These are phyloP conservation scores for Polypterus bichir DNA, from an alignment of 2,113 vertebrate species.

Conservation along the genomic window DNA sequence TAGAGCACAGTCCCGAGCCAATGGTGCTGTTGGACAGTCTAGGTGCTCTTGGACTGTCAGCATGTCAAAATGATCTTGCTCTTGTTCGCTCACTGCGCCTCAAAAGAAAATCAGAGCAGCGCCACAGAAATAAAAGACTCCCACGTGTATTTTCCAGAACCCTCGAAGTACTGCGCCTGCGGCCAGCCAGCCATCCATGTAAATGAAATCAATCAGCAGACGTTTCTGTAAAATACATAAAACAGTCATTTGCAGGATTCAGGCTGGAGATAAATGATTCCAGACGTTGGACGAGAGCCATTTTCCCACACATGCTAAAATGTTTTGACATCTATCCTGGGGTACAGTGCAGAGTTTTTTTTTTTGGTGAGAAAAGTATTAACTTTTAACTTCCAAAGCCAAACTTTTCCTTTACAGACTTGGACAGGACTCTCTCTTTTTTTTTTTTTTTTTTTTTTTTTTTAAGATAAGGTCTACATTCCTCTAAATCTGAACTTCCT, in stretches of 20 bases:
- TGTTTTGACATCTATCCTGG: constrained; percentile 73
- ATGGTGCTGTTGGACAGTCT: too few relatives aligned
- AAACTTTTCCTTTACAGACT: constrained; percentile 41
- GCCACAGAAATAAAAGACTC: constrained; percentile 12
- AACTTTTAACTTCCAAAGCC: constrained; percentile 30
- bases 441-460: constrained; percentile 26
- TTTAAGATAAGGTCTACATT: background rate
- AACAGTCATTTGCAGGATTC: constrained; percentile 53
- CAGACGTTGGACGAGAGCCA: constrained; percentile 71
- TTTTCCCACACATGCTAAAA: constrained; percentile 79
- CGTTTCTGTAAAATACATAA: constrained; percentile 60
- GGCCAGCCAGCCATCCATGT: constrained; percentile 31
- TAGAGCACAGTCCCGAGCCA: too few relatives aligned
- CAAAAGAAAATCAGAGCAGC: background rate
- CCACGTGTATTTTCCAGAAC: constrained; percentile 11
- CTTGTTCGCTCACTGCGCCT: background rate
- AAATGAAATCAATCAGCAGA: constrained; percentile 63
- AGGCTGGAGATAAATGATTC: constrained; percentile 69
- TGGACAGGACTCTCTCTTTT: constrained; percentile 17
- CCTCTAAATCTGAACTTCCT: too few relatives aligned
- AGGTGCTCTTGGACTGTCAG: constrained; percentile 14
- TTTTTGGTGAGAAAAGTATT: constrained; percentile 29
- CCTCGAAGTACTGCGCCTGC: constrained; percentile 18
- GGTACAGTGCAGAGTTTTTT: constrained; percentile 50
- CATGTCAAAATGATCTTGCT: constrained; percentile 33